Evolutionary conservation across 2,797 vertebrate genomes (phyloP), one percentile per base, ranked within the genome.

Genomic region (Bucorvus abyssinicus): DNA sequence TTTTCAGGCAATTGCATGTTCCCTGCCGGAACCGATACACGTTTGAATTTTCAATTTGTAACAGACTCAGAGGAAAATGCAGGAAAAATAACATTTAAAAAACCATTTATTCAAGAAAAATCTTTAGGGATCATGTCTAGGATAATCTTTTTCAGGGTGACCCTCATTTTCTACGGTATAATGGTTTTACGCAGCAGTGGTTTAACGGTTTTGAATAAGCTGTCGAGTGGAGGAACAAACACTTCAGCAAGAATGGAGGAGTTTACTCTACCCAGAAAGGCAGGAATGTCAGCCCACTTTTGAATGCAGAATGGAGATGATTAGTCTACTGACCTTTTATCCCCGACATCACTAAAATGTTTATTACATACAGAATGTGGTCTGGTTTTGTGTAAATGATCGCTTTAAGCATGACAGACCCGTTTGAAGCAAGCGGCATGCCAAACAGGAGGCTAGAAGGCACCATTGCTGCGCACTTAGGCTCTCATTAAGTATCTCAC

Each of bases 141-240:
- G 82, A 89, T 96, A 95, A 96, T 95, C 92, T 96, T 93, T 85
- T 81, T 83, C 86, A 95, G 59, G 90, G 88, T 93, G 81, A 96
- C 90, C 44, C 77, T 93, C 44, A 44, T 87, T 93, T 96, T 87
- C 89, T 92, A 34, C 73, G 76, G 56, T 70, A 63, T 76, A 94
- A 79, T 78, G 86, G 84, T 89, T 96, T 93, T 94, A 94, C 65
- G 65, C 89, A 78, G 89, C 76, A 61, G 78, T 81, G 65, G 47
- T 95, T 95, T 89, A 87, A 85, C 8, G 6, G 38, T 91, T 96
- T 92, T 92, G 92, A 92, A 89, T 92, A 95, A 94, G 57, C 87
- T 27, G 18, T 80, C 44, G 78, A 95, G 64, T 0, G 2, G 65
- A 93, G 42, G 75, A 93, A 30, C 60, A 89, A 95, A 93, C 55